Evolutionary conservation across 92 coral and sea anemone species (phyloP), one percentile per base, ranked within the genome.

Genomic region (Plumapathes pennacea): DNA sequence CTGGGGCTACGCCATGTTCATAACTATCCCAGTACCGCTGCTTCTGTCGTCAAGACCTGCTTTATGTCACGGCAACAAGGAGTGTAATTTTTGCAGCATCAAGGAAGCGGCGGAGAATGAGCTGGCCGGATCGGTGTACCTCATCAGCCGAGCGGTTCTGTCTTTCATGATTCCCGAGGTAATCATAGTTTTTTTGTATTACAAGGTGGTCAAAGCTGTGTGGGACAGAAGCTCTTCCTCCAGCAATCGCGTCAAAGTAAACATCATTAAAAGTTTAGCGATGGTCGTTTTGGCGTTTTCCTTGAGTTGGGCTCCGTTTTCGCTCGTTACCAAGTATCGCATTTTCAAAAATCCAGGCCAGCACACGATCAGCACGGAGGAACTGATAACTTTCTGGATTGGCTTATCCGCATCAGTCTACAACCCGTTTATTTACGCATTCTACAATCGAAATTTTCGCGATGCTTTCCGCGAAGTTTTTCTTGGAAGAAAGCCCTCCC

Each of bases 221-320:
- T 85, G 83, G 88, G 69, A 38, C 2, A 69, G 11, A 13, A 36
- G 52, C 20, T 50, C 48, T 32, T 55, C 60, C 18, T 57, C 72
- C 5, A 56, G 47, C 2, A 82, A 82, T 23, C 57, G 76, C 8
- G 74, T 64, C 56, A 57, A 77, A 47, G 28, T 63, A 21, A 85
- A 80, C 31, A 76, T 74, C 12, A 65, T 85, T 25, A 80, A 85
- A 36, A 67, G 87, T 5, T 57, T 85, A 10, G 36, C 70, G 9
- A 50, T 84, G 17, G 92, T 85, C 5, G 92, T 85, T 13, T 22
- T 74, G 2, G 88, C 92, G n/a, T 85, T 85, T 38, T 67, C 58
- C 32, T 22, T 74, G 38, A 85, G 92, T 21, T 85, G 92, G 92
- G 55, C 84, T 10, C 92, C 92, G 12, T 85, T 85, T 46, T 85